phyloP scores from a whole-genome alignment of 2,888 invertebrate species.

The Andricus curvator region DNA sequence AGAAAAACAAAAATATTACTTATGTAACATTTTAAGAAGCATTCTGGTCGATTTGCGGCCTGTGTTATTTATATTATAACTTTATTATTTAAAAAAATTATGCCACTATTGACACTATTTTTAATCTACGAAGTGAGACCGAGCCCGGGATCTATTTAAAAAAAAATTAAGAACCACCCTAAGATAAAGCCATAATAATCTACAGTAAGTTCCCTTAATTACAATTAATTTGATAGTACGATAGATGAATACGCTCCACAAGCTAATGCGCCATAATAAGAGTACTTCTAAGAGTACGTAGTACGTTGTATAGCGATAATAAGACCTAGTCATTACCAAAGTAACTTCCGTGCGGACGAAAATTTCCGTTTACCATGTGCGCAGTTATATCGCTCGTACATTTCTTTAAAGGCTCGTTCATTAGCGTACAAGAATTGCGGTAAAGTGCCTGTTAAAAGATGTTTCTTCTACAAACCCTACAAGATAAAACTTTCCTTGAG shows the following conservation, averaged over 20 bases:
- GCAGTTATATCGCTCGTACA: constrained; percentile 34
- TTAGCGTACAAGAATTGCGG: constrained; percentile 39
- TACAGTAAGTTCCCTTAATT: constrained; percentile 54
- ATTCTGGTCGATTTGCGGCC: too few relatives aligned
- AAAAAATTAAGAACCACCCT: neutral
- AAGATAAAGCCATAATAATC: constrained; percentile 55
- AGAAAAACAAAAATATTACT: too few relatives aligned
- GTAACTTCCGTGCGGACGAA: constrained; percentile 67
- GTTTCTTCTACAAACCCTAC: neutral
- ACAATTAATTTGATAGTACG: constrained; percentile 47
- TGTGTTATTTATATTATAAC: too few relatives aligned
- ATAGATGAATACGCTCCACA: constrained; percentile 50
- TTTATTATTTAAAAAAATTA: too few relatives aligned
- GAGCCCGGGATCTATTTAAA: too few relatives aligned
- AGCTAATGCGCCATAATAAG: constrained; percentile 60
- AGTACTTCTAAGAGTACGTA: constrained; percentile 49
- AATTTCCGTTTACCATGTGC: constrained; percentile 40
- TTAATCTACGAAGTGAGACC: too few relatives aligned
- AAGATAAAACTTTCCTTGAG: neutral
- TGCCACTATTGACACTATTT: too few relatives aligned
- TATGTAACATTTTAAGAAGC: too few relatives aligned
- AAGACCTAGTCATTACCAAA: constrained; percentile 78
- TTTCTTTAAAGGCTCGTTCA: constrained; percentile 40
- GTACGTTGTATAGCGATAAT: constrained; percentile 62
- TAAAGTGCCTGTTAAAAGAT: constrained; percentile 29